Percentiles rank a stretch among this genome's conserved stretches.
Conservation (phyloP, 1,140 invertebrate species). For the Lineus longissimus region DNA sequence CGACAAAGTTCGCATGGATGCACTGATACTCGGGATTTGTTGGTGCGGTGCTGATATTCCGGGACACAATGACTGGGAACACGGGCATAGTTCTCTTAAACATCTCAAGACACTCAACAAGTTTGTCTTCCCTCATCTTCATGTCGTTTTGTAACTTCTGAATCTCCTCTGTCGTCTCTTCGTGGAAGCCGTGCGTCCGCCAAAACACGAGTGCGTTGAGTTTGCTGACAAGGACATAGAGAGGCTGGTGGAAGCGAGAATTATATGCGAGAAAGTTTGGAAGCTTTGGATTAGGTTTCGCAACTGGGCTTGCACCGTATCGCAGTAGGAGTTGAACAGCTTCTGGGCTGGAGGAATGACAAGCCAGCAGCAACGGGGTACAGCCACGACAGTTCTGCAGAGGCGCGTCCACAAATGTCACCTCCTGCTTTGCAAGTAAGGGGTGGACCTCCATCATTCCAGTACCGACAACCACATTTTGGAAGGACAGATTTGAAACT, state of each 20-base stretch:
- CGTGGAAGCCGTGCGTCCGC: neutral
- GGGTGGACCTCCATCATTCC: neutral
- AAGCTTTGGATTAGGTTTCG: neutral
- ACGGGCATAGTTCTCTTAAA: neutral
- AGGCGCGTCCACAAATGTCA: neutral
- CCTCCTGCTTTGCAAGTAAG: neutral
- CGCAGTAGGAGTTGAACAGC: neutral
- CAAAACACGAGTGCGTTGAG: conserved; percentile 3
- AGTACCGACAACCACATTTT: neutral
- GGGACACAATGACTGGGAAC: neutral
- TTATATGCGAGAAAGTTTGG: neutral
- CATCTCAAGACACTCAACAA: neutral
- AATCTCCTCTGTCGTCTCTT: neutral
- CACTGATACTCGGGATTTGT: neutral
- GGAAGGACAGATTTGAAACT: neutral
- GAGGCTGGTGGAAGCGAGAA: neutral
- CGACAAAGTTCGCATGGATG: neutral
- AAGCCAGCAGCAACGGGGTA: neutral
- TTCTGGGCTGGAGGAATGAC: conserved; percentile 1
- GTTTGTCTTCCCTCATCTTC: neutral
- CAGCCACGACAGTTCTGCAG: conserved; percentile 1
- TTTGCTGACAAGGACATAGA: neutral
- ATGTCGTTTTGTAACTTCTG: neutral
- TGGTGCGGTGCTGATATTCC: neutral
- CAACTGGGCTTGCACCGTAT: neutral